phyloP scores from a whole-genome alignment of 2,888 invertebrate genomes.

The Agrenia bidenticulata region DNA sequence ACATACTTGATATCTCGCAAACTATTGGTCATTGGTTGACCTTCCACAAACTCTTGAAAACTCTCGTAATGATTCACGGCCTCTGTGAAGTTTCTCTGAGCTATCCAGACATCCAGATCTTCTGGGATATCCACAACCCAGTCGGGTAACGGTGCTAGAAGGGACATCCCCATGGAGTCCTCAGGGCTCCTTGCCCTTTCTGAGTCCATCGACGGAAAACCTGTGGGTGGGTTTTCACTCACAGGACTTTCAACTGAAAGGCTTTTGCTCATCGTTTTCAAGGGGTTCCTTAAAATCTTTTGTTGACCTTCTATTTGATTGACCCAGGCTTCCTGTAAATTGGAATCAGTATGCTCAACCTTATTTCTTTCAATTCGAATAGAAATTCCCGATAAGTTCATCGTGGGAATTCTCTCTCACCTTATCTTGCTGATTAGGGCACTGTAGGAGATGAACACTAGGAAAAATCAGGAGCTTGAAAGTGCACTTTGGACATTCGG shows the following conservation, averaged over 20 bases:
- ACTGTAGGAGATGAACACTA: constrained; percentile 51
- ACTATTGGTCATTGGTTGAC: constrained; percentile 55
- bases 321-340: constrained; percentile 49
- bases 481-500: constrained; percentile 85
- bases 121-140: constrained; percentile 91
- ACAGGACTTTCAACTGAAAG: constrained; percentile 54
- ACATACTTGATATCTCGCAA: constrained; percentile 60
- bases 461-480: constrained; percentile 94
- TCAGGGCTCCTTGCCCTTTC: constrained; percentile 50
- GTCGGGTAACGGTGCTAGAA: constrained; percentile 61
- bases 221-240: constrained; percentile 59
- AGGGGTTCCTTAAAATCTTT: constrained; percentile 50
- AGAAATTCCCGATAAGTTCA: constrained; percentile 6
- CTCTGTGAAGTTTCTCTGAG: constrained; percentile 92
- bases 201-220: constrained; percentile 56
- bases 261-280: constrained; percentile 32
- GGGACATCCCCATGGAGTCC: constrained; percentile 42
- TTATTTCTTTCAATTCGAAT: neutral
- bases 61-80: constrained; percentile 65
- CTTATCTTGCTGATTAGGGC: constrained; percentile 53
- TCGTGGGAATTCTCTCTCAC: constrained; percentile 23
- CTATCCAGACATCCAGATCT: constrained; percentile 91
- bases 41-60: constrained; percentile 48
- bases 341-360: neutral
- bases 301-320: constrained; percentile 49